Conservation (phyloP, 2,888 invertebrate genomes). For the Catocala fraxini region DNA sequence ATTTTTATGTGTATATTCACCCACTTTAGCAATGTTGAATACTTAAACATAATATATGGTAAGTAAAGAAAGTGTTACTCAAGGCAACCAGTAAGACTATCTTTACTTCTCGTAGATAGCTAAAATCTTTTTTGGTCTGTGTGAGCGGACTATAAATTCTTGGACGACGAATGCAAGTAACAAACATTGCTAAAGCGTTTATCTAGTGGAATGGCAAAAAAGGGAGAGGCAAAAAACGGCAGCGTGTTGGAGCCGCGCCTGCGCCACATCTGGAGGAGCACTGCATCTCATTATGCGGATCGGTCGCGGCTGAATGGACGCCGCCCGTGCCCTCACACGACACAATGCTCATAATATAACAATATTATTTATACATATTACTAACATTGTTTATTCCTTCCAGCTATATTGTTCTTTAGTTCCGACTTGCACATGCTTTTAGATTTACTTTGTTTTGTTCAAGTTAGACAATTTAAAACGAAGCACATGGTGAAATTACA, state of each 20-base stretch:
- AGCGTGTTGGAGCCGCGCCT: constrained; percentile 77
- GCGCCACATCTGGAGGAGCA: constrained; percentile 84
- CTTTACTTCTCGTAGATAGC: neutral
- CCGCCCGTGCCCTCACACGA: constrained; percentile 60
- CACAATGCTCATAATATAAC: constrained; percentile 65
- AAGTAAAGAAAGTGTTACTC: too few species aligned
- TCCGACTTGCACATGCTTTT: constrained; percentile 24
- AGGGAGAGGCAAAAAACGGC: constrained; percentile 73
- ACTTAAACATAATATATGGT: too few species aligned
- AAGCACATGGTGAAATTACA: neutral
- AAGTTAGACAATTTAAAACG: neutral
- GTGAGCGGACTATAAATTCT: constrained; percentile 13
- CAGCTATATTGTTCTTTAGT: constrained; percentile 37
- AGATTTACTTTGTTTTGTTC: constrained; percentile 15
- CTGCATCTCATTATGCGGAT: constrained; percentile 83
- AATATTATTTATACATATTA: constrained; percentile 49
- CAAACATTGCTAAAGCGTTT: constrained; percentile 44
- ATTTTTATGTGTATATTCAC: neutral
- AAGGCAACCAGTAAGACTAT: neutral
- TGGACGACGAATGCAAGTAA: constrained; percentile 25
- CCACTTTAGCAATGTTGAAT: too few species aligned
- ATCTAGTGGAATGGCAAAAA: constrained; percentile 49
- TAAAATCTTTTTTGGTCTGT: constrained; percentile 8
- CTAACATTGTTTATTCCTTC: constrained; percentile 41
- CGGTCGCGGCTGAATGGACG: constrained; percentile 78